These are phyloP conservation scores for Cerastis leucographa DNA, from an alignment of 2,888 invertebrate genomes.

Conservation along the genomic window DNA sequence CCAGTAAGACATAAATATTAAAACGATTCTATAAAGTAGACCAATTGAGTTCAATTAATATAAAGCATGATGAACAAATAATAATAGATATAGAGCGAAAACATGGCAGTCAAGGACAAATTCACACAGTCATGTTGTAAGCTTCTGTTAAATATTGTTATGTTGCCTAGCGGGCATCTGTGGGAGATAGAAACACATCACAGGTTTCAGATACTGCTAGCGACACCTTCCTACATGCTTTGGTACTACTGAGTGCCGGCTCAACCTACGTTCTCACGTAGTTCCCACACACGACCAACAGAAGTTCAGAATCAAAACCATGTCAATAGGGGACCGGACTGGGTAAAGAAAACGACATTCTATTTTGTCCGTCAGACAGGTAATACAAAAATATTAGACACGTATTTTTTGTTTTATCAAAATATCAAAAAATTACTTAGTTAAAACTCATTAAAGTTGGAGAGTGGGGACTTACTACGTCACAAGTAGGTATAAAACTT, in stretches of 20 bases:
- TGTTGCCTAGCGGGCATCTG: conserved; percentile 19
- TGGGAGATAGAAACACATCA: neutral
- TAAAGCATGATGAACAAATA: neutral
- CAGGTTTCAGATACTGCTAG: conserved; percentile 9
- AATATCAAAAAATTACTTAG: too few relatives aligned
- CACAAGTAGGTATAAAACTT: too few relatives aligned
- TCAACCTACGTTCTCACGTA: neutral
- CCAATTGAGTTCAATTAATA: conserved; percentile 12
- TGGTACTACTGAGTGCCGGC: conserved; percentile 3
- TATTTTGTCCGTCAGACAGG: too few relatives aligned
- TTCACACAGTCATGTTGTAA: neutral
- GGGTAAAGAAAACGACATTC: too few relatives aligned
- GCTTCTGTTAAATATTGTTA: neutral
- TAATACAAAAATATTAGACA: too few relatives aligned
- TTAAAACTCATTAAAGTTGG: too few relatives aligned
- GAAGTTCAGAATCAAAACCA: neutral
- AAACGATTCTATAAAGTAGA: neutral
- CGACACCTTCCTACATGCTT: conserved; percentile 13
- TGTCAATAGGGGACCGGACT: too few relatives aligned
- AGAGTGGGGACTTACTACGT: too few relatives aligned
- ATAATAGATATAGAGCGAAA: neutral
- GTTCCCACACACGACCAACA: neutral
- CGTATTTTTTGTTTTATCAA: too few relatives aligned
- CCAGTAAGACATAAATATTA: neutral
- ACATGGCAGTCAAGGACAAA: conserved; percentile 4